phyloP scores from a whole-genome alignment of 2,797 vertebrate genomes.

The Chlorospingus flavigularis region DNA sequence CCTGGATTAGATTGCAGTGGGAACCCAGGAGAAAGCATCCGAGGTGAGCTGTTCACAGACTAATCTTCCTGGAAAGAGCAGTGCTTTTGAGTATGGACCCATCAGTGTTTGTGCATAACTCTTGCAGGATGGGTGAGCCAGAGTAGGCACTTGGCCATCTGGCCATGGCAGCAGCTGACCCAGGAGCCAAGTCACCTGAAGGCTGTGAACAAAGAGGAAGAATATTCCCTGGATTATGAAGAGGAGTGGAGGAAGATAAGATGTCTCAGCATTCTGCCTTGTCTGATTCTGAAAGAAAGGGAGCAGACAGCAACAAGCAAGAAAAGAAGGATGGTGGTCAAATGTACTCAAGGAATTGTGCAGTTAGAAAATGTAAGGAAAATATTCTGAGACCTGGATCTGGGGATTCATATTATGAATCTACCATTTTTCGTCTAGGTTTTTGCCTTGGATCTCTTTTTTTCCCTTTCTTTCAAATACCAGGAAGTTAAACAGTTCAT shows the following conservation, averaged over 20 bases:
- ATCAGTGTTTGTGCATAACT: neutral
- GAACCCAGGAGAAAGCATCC: neutral
- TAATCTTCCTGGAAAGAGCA: neutral
- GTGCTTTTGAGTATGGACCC: neutral
- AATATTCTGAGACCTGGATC: neutral
- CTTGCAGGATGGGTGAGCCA: neutral
- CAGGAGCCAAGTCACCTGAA: neutral
- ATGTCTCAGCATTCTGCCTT: neutral
- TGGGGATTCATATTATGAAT: neutral
- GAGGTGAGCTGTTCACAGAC: neutral
- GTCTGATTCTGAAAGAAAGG: neutral
- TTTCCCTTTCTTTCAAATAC: neutral
- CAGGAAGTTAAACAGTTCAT: neutral
- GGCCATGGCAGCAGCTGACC: neutral
- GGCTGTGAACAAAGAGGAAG: neutral
- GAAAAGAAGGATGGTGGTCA: neutral
- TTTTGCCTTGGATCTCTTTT: neutral
- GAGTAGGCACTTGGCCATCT: neutral
- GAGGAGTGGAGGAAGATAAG: neutral
- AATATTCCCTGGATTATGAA: neutral
- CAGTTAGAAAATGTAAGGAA: neutral
- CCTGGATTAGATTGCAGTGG: neutral
- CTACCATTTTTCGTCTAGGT: neutral
- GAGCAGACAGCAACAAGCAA: neutral
- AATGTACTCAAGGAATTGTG: neutral